Evolutionary conservation across 2,113 vertebrate species (phyloP).

Genomic region (Macrotis lagotis): DNA sequence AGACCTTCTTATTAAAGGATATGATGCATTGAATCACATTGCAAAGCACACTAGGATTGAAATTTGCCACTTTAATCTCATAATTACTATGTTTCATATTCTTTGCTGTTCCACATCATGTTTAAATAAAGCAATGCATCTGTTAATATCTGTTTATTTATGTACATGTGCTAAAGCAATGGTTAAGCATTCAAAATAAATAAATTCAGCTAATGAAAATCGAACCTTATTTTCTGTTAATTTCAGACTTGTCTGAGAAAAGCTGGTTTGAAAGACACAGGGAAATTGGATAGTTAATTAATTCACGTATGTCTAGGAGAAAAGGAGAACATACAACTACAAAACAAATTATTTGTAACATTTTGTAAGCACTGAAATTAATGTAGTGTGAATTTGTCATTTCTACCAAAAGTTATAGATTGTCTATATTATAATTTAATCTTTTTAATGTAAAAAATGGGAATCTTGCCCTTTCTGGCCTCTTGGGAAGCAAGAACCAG

Average conservation of each 20-base stretch:
- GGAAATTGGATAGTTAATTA: conserved; percentile 80
- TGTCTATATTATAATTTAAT: conserved; percentile 86
- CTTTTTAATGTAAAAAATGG: conserved; percentile 85
- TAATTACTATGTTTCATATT: not conserved
- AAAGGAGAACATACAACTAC: conserved; percentile 56
- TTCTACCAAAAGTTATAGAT: conserved; percentile 83
- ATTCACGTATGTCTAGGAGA: conserved; percentile 73
- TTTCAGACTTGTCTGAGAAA: conserved; percentile 59
- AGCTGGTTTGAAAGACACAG: conserved; percentile 60
- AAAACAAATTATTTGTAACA: conserved; percentile 81
- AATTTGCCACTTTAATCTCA: not conserved
- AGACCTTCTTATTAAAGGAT: not conserved
- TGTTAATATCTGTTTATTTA: not conserved
- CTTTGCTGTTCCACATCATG: not conserved
- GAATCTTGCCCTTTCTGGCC: conserved; percentile 84
- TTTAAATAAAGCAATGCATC: not conserved
- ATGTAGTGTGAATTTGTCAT: conserved; percentile 84
- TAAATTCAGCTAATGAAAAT: not conserved
- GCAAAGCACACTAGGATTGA: accelerated
- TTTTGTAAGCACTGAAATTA: conserved; percentile 86
- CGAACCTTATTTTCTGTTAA: conserved; percentile 63
- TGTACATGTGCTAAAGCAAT: not conserved
- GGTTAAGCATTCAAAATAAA: conserved; percentile 47
- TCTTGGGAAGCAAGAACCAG: conserved; percentile 82
- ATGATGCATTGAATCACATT: not conserved